phyloP scores from a whole-genome alignment of 2,113 vertebrate species.

The Mohoua ochrocephala region DNA sequence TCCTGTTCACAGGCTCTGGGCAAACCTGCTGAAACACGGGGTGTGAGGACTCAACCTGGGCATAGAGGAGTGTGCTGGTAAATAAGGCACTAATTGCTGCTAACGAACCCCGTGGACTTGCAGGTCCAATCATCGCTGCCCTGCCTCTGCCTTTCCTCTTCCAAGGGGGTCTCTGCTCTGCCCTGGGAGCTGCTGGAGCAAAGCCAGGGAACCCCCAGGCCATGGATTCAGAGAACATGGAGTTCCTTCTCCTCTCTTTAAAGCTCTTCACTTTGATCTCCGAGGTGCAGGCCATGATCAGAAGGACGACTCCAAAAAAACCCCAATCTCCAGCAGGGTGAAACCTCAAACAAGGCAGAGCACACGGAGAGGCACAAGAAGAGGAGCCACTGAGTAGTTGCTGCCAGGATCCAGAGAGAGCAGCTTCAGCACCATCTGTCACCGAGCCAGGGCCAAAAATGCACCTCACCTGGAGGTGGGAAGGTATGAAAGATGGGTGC shows the following conservation, averaged over 20 bases:
- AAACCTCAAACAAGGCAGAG: background rate
- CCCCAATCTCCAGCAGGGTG: background rate
- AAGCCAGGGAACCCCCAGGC: background rate
- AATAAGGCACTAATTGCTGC: background rate
- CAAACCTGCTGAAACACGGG: background rate
- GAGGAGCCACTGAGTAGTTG: background rate
- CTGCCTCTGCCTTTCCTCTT: background rate
- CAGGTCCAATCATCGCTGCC: rapidly evolving
- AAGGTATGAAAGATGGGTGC: background rate
- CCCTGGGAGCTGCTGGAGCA: background rate
- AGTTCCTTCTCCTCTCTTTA: background rate
- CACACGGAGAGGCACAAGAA: background rate
- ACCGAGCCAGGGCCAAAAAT: background rate
- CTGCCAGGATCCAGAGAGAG: background rate
- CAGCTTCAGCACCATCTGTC: background rate
- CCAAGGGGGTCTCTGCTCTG: background rate
- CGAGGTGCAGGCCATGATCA: background rate
- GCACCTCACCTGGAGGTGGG: background rate
- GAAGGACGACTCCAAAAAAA: background rate
- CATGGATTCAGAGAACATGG: background rate
- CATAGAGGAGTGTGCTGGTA: background rate
- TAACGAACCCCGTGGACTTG: rapidly evolving
- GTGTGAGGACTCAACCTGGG: background rate
- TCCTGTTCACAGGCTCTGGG: background rate
- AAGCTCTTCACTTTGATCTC: background rate